phyloP scores from a whole-genome alignment of 2,797 vertebrate genomes.

The Netta rufina region DNA sequence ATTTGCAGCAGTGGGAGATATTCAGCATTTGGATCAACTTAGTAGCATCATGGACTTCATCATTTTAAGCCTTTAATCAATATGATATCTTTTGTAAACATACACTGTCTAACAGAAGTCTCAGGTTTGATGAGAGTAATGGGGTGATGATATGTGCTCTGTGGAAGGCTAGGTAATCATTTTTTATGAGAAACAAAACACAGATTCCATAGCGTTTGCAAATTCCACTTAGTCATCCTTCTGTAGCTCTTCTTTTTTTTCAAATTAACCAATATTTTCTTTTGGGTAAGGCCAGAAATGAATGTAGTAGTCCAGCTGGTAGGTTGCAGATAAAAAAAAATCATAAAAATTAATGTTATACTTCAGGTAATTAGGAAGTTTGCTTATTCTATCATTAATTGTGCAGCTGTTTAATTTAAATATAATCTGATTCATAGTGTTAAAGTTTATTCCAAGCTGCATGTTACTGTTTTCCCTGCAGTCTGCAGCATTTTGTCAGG shows the following conservation, averaged over 20 bases:
- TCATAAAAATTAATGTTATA: slow-evolving; percentile 62
- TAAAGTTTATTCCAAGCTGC: slow-evolving; percentile 54
- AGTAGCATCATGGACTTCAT: background rate
- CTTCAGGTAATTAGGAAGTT: slow-evolving; percentile 60
- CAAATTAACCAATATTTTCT: background rate
- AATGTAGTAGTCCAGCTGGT: slow-evolving; percentile 43
- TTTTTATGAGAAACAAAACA: background rate
- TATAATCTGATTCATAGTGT: slow-evolving; percentile 63
- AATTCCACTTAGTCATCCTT: background rate
- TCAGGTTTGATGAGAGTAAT: background rate
- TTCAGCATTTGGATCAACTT: background rate
- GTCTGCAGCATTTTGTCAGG: slow-evolving; percentile 54
- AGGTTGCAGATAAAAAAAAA: slow-evolving; percentile 48
- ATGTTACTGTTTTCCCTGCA: slow-evolving; percentile 55
- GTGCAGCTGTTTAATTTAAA: slow-evolving; percentile 69
- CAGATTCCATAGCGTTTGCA: background rate
- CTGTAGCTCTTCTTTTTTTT: background rate
- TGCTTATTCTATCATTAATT: slow-evolving; percentile 64
- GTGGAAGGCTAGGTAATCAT: background rate
- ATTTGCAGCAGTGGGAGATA: background rate
- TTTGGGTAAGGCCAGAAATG: slow-evolving; percentile 12
- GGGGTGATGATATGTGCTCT: background rate
- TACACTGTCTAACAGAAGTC: background rate
- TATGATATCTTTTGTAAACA: background rate
- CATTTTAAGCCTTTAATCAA: background rate